Conservation (phyloP, 2,113 vertebrate species). For the Elgaria multicarinata region DNA sequence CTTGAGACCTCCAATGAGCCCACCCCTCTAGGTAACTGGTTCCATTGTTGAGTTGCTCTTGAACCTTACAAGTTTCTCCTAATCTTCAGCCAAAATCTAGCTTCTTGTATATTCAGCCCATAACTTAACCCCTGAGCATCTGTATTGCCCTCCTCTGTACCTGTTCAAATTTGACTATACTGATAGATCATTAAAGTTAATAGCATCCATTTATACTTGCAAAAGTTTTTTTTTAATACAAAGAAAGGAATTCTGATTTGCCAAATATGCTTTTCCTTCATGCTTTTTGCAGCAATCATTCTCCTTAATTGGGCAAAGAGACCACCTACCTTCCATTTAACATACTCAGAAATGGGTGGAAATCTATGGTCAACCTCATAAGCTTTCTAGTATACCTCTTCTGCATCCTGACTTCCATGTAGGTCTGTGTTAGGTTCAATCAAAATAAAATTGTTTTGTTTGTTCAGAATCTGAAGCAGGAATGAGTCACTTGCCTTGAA, state of each 20-base stretch:
- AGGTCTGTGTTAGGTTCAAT: neutral
- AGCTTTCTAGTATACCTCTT: neutral
- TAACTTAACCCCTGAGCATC: no score
- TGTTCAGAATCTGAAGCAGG: neutral
- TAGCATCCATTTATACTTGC: neutral
- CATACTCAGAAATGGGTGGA: neutral
- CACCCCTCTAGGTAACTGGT: no score
- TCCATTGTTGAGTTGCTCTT: neutral
- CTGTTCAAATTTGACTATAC: no score
- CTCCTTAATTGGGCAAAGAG: neutral
- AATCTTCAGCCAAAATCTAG: neutral
- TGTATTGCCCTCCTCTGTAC: no score
- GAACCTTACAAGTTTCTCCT: neutral
- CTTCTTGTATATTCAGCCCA: neutral
- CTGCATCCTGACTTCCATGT: neutral
- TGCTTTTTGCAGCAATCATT: neutral
- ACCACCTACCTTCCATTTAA: neutral
- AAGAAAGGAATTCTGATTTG: neutral
- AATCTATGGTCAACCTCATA: neutral
- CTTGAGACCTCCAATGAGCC: neutral
- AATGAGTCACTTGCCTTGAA: slow-evolving; percentile 11
- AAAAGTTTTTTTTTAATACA: neutral
- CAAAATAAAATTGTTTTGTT: neutral
- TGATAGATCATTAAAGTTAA: neutral
- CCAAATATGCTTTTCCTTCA: neutral